Percentiles rank a stretch among this genome's conserved stretches.
Conservation (phyloP, 1,140 invertebrate genomes). For the Sycophaga agraensis region DNA sequence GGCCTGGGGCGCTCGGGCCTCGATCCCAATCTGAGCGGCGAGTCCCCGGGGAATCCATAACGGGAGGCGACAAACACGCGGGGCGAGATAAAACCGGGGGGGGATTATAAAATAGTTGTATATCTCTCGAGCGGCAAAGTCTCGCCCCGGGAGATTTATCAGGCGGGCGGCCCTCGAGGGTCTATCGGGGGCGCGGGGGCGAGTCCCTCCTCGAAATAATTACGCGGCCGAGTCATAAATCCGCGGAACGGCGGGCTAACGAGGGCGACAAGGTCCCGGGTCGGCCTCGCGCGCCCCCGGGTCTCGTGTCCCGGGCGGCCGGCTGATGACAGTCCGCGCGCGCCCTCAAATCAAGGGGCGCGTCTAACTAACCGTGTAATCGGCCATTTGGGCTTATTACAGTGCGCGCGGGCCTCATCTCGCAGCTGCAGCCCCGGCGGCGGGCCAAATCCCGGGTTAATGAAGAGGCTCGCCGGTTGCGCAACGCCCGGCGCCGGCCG, state of each 20-base stretch:
- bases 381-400: slow-evolving; percentile 50
- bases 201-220: no score
- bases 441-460: neutral
- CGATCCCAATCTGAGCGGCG: no score
- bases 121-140: no score
- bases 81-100: neutral
- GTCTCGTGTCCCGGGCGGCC: neutral
- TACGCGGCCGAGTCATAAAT: no score
- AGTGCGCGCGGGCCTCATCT: slow-evolving; percentile 19
- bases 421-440: neutral
- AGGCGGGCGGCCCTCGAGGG: no score
- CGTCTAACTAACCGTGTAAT: slow-evolving; percentile 58
- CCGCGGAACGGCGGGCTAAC: neutral
- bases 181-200: neutral
- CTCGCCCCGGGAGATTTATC: no score
- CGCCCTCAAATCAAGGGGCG: slow-evolving; percentile 50
- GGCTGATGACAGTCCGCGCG: slow-evolving; percentile 41
- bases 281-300: neutral
- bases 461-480: neutral
- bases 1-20: no score
- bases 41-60: no score
- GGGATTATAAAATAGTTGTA: slow-evolving; percentile 10
- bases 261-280: neutral
- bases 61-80: no score
- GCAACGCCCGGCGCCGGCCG: neutral